A percentile compares a stretch with the other conserved stretches of the same genome.
Conservation (phyloP, 2,797 vertebrate genomes). For the Chloroceryle amazona region DNA sequence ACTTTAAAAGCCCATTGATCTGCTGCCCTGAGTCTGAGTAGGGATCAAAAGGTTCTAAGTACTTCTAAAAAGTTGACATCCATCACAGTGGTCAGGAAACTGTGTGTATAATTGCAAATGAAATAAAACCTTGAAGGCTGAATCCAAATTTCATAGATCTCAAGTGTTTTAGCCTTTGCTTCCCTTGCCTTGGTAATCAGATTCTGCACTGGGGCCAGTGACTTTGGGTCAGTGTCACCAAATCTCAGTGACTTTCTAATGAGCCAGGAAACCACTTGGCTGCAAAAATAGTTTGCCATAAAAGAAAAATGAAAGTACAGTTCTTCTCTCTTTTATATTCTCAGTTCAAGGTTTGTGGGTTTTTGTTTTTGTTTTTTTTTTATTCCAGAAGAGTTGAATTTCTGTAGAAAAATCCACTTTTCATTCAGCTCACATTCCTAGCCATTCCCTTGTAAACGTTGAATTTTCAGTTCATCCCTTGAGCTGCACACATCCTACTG, state of each 20-base stretch:
- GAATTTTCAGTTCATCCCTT: background rate
- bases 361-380: background rate
- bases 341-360: background rate
- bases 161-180: background rate
- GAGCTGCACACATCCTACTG: background rate
- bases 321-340: background rate
- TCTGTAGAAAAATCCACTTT: constrained; percentile 16
- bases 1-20: background rate
- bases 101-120: background rate
- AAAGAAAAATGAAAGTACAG: background rate
- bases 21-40: background rate
- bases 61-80: background rate
- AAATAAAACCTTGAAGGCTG: background rate
- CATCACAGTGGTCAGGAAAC: background rate
- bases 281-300: background rate
- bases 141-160: background rate
- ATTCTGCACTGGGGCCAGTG: background rate
- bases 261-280: background rate
- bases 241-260: background rate
- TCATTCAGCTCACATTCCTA: background rate
- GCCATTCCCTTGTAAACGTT: background rate
- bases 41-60: background rate
- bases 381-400: background rate
- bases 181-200: background rate
- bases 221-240: background rate